Conservation (phyloP, 2,888 invertebrate genomes). For the Tipula confusa region DNA sequence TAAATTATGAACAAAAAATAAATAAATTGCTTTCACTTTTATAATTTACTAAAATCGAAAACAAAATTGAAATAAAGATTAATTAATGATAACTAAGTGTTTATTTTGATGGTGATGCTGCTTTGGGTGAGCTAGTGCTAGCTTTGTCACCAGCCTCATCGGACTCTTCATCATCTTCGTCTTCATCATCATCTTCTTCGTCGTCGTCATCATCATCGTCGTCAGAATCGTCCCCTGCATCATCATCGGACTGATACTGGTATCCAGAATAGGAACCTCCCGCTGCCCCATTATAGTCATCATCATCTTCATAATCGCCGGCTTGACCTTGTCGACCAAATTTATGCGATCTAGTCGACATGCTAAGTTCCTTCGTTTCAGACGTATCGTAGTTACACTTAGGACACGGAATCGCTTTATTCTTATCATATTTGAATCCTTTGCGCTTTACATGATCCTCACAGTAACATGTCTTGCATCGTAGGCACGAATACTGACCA, state of each 20-base stretch:
- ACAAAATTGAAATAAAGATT: slow-evolving; percentile 13
- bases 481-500: slow-evolving; percentile 91
- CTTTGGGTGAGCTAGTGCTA: slow-evolving; percentile 36
- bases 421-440: slow-evolving; percentile 82
- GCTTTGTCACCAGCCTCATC: slow-evolving; percentile 40
- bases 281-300: slow-evolving; percentile 33
- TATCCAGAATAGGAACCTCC: slow-evolving; percentile 27
- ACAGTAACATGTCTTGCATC: slow-evolving; percentile 94
- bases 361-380: slow-evolving; percentile 89
- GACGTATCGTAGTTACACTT: slow-evolving; percentile 92
- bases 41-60: slow-evolving; percentile 25
- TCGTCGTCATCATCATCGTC: slow-evolving; percentile 53
- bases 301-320: slow-evolving; percentile 57
- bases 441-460: slow-evolving; percentile 93
- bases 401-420: slow-evolving; percentile 83
- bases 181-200: slow-evolving; percentile 53
- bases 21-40: slow-evolving; percentile 4
- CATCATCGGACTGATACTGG: slow-evolving; percentile 42
- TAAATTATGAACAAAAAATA: slow-evolving; percentile 16
- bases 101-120: not conserved
- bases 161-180: slow-evolving; percentile 45
- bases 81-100: not conserved
- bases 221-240: slow-evolving; percentile 47
- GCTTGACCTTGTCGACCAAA: slow-evolving; percentile 75
- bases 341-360: slow-evolving; percentile 88